Conservation (phyloP, 2,888 invertebrate species). For the Ectemnius continuus region DNA sequence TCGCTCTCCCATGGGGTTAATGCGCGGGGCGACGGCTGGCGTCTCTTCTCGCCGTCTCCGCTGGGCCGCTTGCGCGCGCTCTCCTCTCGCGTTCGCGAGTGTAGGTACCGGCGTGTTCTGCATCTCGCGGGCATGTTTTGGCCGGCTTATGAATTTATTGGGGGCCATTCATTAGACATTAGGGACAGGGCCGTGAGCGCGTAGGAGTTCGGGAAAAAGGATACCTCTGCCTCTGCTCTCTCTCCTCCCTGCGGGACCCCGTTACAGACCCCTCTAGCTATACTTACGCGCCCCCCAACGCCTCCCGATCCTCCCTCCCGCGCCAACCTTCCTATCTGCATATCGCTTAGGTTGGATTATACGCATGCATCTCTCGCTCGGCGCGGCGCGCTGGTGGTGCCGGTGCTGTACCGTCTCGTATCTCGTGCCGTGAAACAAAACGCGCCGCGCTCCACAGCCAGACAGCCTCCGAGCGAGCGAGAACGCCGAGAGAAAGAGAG, state of each 20-base stretch:
- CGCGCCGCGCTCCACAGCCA: constrained; percentile 24
- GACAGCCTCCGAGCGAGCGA: too few species aligned
- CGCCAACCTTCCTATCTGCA: constrained; percentile 8
- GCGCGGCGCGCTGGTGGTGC: too few species aligned
- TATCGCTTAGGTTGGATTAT: constrained; percentile 13
- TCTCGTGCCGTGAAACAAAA: constrained; percentile 46
- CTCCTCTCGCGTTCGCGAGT: constrained; percentile 11
- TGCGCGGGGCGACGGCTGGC: constrained; percentile 28
- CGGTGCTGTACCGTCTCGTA: too few species aligned
- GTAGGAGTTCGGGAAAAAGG: constrained; percentile 71
- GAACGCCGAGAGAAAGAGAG: too few species aligned
- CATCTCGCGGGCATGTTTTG: constrained; percentile 74
- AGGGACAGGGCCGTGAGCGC: constrained; percentile 65
- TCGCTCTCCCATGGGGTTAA: constrained; percentile 31
- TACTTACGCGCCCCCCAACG: constrained; percentile 12
- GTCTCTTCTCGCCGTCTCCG: too few species aligned
- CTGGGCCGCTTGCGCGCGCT: too few species aligned
- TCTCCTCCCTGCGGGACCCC: constrained; percentile 63
- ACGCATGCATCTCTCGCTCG: too few species aligned
- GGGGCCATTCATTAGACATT: constrained; percentile 76
- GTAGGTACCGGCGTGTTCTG: constrained; percentile 64
- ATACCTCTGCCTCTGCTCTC: constrained; percentile 39
- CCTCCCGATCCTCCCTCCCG: background rate
- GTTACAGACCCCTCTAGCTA: constrained; percentile 44
- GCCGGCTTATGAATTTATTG: constrained; percentile 77